Evolutionary conservation across 2,113 vertebrate genomes (phyloP), one percentile per base, ranked within the genome.

Genomic region (Dendropsophus ebraccatus): DNA sequence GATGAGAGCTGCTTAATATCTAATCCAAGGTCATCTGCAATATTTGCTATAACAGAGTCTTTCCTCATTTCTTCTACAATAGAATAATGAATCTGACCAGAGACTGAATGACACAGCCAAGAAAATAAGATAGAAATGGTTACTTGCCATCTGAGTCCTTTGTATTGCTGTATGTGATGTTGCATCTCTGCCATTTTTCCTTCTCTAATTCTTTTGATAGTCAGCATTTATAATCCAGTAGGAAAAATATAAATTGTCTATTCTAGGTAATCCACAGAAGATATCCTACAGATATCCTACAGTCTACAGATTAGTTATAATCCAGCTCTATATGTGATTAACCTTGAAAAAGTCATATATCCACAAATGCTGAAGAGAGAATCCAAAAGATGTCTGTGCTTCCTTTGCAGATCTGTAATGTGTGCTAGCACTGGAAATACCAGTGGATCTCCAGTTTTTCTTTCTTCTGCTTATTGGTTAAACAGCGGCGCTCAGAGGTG

Each of bases 401-500:
- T 69, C 41, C 35, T 28, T 23, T 62, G 35, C n/a, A 62, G 62
- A 81, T 60, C 67, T 74, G 67, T 41, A 81, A 28, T 54, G 14
- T 81, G 78, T 73, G 62, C 58, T 17, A 37, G 21, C 23, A 19
- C 2, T 47, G 41, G 13, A 62, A 73, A 52, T 35, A 65, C 35
- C 69, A 86, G 47, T 1, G 28, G 50, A 32, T 47, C 79, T 86
- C 74, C 23, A 69, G 14, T 77, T 65, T 35, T 83, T 90, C 78
- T 88, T 82, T 41, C 3, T 41, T 81, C 62, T 75, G 35, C 69
- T 19, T 69, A 87, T 89, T 90, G 89, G 89, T 87, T 77, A 80
- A 92, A 92, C 89, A 92, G 91, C 84, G 90, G 85, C 90, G 62
- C 90, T 88, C 89, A 90, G 89, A 92, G 90, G 81, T 73, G 74